These are phyloP conservation scores for Erebia epiphron DNA, from an alignment of 2,888 invertebrate genomes.

Conservation along the genomic window DNA sequence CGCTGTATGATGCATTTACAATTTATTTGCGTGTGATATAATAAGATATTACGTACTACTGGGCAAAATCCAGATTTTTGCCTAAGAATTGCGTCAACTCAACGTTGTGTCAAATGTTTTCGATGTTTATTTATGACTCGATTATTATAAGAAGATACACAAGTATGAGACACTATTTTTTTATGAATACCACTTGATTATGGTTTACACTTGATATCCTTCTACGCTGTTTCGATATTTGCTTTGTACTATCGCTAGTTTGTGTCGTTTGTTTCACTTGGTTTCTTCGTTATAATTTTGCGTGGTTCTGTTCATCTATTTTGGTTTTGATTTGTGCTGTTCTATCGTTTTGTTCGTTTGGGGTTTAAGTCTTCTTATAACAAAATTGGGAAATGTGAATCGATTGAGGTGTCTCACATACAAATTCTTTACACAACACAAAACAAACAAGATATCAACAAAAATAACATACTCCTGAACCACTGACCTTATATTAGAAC, in stretches of 20 bases:
- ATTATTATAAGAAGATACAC: constrained; percentile 65
- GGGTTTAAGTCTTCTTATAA: constrained; percentile 54
- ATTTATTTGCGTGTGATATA: constrained; percentile 68
- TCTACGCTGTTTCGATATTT: constrained; percentile 52
- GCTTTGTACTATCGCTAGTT: constrained; percentile 67
- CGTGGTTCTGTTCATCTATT: constrained; percentile 43
- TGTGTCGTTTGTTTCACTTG: constrained; percentile 37
- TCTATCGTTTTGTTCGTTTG: constrained; percentile 27
- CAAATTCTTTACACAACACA: neutral
- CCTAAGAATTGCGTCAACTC: neutral
- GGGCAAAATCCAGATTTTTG: neutral
- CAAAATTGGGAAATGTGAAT: constrained; percentile 47
- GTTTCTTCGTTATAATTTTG: constrained; percentile 36
- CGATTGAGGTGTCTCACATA: constrained; percentile 44
- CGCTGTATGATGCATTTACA: constrained; percentile 65
- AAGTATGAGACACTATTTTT: constrained; percentile 62
- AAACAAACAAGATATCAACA: neutral
- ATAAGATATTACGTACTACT: constrained; percentile 21
- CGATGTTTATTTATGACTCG: constrained; percentile 31
- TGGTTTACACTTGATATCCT: constrained; percentile 49
- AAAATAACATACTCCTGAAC: too few species aligned
- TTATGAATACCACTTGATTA: constrained; percentile 35
- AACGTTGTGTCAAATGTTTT: neutral
- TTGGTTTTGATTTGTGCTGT: constrained; percentile 44
- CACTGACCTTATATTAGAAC: too few species aligned